These are phyloP conservation scores for Drosophila serrata DNA, from an alignment of 1,140 invertebrate genomes.

Conservation along the genomic window DNA sequence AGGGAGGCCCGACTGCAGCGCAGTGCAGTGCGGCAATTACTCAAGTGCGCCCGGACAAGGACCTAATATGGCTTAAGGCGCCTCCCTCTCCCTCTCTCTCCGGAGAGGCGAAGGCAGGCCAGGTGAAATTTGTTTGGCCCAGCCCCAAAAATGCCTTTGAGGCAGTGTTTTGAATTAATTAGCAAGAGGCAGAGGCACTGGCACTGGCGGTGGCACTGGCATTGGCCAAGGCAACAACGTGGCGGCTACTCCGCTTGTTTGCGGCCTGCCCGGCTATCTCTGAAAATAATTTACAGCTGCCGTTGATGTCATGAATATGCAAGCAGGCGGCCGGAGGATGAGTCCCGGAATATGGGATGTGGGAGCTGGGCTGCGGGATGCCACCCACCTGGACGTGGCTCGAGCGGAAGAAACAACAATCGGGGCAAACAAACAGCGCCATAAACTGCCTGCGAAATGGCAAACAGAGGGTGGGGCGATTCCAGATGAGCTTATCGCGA, in stretches of 20 bases:
- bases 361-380: neutral
- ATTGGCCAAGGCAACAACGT: constrained; percentile 33
- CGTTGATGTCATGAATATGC: constrained; percentile 79
- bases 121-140: constrained; percentile 68
- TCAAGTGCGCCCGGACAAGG: constrained; percentile 66
- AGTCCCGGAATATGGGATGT: neutral
- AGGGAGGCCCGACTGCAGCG: constrained; percentile 57
- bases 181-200: constrained; percentile 37
- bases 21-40: constrained; percentile 66
- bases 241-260: constrained; percentile 64
- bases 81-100: neutral
- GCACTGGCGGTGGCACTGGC: constrained; percentile 5
- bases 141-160: constrained; percentile 72
- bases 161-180: constrained; percentile 84
- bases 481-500: constrained; percentile 36
- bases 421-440: constrained; percentile 70
- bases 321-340: constrained; percentile 39
- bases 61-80: constrained; percentile 74
- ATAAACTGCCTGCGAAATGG: constrained; percentile 67
- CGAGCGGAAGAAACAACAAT: constrained; percentile 45
- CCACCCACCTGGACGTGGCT: constrained; percentile 25
- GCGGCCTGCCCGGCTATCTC: constrained; percentile 67
- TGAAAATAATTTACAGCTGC: constrained; percentile 75
- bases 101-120: constrained; percentile 32
- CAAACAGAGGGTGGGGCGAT: constrained; percentile 20